phyloP scores from a whole-genome alignment of 30 jellyfish, hydroid and myxozoan genomes.

The Sanderia malayensis region DNA sequence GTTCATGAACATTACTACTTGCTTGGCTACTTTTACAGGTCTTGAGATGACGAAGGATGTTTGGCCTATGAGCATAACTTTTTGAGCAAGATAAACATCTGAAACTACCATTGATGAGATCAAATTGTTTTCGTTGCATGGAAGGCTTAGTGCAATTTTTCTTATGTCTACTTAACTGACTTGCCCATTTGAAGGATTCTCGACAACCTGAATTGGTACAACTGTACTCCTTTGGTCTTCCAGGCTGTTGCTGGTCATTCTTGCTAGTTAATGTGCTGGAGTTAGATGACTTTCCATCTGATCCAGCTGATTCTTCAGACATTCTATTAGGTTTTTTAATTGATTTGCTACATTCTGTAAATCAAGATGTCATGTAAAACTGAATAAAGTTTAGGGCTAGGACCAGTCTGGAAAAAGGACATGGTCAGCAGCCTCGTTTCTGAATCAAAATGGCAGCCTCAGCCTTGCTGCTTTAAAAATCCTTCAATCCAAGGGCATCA shows the following conservation, averaged over 20 bases:
- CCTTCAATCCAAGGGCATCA: too few species aligned
- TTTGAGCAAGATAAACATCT: background rate
- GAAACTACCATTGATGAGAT: background rate
- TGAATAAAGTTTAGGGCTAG: background rate
- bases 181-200: background rate
- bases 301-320: background rate
- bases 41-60: background rate
- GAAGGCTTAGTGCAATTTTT: background rate
- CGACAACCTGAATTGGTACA: background rate
- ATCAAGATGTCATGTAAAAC: background rate
- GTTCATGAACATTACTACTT: too few species aligned
- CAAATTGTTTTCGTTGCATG: background rate
- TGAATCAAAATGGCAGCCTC: slow-evolving; percentile 1
- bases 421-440: background rate
- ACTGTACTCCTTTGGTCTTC: background rate
- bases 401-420: too few species aligned
- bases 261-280: background rate
- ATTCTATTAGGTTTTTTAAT: background rate
- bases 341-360: background rate
- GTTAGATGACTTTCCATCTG: background rate
- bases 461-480: too few species aligned
- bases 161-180: background rate
- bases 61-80: background rate
- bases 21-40: background rate
- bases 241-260: background rate